phyloP scores from a whole-genome alignment of 1,140 invertebrate species.

The Metaphire vulgaris region DNA sequence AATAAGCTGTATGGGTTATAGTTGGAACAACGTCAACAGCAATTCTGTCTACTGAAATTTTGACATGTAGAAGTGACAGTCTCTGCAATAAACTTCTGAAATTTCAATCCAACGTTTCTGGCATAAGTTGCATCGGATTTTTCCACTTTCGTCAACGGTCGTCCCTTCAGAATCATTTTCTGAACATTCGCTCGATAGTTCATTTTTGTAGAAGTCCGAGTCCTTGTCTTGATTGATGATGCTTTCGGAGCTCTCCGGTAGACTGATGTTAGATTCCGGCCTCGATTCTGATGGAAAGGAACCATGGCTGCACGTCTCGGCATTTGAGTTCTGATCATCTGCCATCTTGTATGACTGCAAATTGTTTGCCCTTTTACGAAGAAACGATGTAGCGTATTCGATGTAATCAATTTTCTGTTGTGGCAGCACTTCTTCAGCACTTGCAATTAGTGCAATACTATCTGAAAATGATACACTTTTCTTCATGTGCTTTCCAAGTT shows the following conservation, averaged over 20 bases:
- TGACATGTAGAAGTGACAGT: background rate
- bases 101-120: background rate
- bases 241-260: background rate
- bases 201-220: background rate
- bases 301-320: background rate
- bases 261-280: background rate
- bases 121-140: background rate
- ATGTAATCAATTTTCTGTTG: background rate
- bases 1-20: background rate
- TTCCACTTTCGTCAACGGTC: background rate
- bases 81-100: background rate
- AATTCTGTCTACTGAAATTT: background rate
- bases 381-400: background rate
- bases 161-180: background rate
- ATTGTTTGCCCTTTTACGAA: background rate
- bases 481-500: background rate
- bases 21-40: too few species aligned
- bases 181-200: background rate
- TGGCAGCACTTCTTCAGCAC: background rate
- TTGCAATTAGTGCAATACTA: background rate
- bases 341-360: background rate
- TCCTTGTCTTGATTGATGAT: background rate
- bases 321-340: background rate
- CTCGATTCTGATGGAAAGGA: background rate
- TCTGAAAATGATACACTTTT: background rate